Evolutionary conservation across 2,888 invertebrate genomes (phyloP), one percentile per base, ranked within the genome.

Genomic region (Rhopalosiphum nymphaeae): DNA sequence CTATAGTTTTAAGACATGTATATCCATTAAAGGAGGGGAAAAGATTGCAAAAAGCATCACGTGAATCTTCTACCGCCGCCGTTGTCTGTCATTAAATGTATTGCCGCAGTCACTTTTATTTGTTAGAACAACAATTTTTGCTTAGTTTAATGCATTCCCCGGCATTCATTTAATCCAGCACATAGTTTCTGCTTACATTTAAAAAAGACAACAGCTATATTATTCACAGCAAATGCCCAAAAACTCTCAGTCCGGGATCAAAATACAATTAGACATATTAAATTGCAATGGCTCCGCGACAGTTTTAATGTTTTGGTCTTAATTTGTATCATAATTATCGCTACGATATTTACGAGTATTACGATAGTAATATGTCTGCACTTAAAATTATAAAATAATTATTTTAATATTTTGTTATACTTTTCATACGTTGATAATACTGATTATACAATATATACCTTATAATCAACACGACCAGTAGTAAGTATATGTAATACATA

Each of bases 31-130:
- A 67, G 85, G 29, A 53, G 29, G 53, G 42, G 26, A 53, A 78
- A 49, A 78, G 21, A 86, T 61, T n/a, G 84, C 86, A 46, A 46
- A 44, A 46, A 46, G 56, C 53, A 44, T 29, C 44, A 36, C 78
- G 42, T 36, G 88, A 61, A 61, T 89, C 91, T 61, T 26, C 67
- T 7, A 0, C 57, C 44, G 36, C 16, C 16, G 49, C 44, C 53
- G 89, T 89, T 67, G 46, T 13, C 36, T 26, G 61, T 46, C 61
- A 88, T 92, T 92, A 92, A 61, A 91, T 29, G 57, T 86, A 86
- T 91, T 91, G 44, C 91, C 46, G 36, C 67, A 57, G 56, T 89
- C 88, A 78, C 56, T 93, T 67, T 21, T 93, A 44, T 93, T 87
- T 42, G 88, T 78, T 11, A 5, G 53, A 78, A 84, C 78, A 84